Base-by-base conservation (phyloP, 2,113 vertebrate genomes). In the Barbus barbus region DNA sequence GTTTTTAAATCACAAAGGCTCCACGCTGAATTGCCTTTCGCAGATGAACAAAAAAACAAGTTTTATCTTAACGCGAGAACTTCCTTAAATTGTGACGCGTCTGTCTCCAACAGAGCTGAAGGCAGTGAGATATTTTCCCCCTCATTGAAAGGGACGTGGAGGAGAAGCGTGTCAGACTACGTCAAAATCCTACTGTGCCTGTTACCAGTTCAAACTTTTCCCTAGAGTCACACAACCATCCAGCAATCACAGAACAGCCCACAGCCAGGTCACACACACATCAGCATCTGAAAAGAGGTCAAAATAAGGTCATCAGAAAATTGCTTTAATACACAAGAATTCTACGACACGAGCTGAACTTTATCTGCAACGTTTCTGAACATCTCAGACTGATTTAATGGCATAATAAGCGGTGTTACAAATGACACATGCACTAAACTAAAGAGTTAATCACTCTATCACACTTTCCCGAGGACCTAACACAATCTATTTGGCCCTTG, bases 151-250 rank as follows among this genome's bases (percentile, higher is more conserved):
- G 46, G 61, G 58, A 67, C 60, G 13, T 16, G 36, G 51, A 38
- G 44, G 65, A 63, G 38, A 76, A 65, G 78, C 5, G 46, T 82
- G 85, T 83, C 79, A 71, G 36, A 86, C 60, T 71, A 71, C 58
- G 73, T 72, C 65, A 86, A 33, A 46, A 41, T 65, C 73, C 79
- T 44, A 26, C 74, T 69, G 61, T 56, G 46, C 82, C 53, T 36
- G 46, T 56, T 84, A 63, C 61, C 53, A 36, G 46, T 44, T 69
- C 73, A 22, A 77, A 65, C 31, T 41, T 65, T 77, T 51, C 58
- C 31, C 41, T 75, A 51, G 73, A 76, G 82, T 78, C 63, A 78
- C 56, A 69, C 60, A 51, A 77, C 58, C 60, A 76, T 67, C 79
- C 41, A 69, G 61, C 31, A 78, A 74, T 36, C 13, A 60, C 56